phyloP scores from a whole-genome alignment of 2,797 vertebrate genomes.

The Coilia nasus region DNA sequence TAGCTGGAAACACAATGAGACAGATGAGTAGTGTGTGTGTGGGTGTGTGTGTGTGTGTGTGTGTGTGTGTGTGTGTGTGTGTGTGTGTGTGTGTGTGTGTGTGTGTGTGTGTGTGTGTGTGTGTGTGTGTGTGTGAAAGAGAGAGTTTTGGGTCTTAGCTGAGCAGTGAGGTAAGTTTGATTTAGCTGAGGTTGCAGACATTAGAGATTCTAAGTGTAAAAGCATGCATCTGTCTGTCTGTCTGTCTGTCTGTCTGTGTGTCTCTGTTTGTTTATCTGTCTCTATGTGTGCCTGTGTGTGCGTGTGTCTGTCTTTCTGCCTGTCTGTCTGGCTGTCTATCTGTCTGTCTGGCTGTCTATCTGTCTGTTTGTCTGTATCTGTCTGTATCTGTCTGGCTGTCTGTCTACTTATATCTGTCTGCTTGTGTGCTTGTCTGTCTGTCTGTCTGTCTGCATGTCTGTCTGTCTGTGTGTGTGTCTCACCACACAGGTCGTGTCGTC shows the following conservation, averaged over 20 bases:
- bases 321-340: background rate
- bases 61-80: too few relatives aligned
- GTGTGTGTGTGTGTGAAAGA: too few relatives aligned
- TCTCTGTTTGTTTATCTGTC: background rate
- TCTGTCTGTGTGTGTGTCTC: conserved; percentile 15
- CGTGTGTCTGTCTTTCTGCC: background rate
- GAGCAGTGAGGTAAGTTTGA: too few relatives aligned
- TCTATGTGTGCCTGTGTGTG: background rate
- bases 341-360: background rate
- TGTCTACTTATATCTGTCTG: background rate
- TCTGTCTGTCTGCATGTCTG: background rate
- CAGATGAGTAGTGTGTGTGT: too few relatives aligned
- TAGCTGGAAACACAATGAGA: background rate
- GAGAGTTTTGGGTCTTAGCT: too few relatives aligned
- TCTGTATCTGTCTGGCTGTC: too few relatives aligned
- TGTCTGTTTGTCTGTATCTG: background rate
- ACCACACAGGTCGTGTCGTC: conserved; percentile 81
- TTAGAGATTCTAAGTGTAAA: too few relatives aligned
- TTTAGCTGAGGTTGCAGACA: too few relatives aligned
- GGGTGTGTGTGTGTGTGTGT: too few relatives aligned
- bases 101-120: too few relatives aligned
- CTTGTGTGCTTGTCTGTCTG: background rate
- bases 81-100: too few relatives aligned
- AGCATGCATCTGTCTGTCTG: too few relatives aligned
- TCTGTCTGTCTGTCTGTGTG: background rate